Evolutionary conservation across 2,797 vertebrate species (phyloP).

Genomic region (Geotria australis): DNA sequence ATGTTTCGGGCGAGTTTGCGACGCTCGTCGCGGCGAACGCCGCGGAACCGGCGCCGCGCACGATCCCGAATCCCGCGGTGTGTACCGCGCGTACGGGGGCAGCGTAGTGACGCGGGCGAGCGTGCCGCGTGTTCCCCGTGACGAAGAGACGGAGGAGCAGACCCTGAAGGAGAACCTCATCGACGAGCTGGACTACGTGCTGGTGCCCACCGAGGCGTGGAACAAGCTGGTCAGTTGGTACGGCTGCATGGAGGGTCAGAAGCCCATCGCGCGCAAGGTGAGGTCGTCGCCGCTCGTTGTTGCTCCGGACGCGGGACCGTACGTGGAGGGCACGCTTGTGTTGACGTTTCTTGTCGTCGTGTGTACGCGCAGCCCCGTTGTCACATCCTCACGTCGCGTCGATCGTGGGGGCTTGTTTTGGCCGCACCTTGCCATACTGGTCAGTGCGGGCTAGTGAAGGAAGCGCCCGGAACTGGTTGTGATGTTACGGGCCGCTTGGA

Average conservation of each 20-base stretch:
- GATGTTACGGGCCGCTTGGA: too few relatives aligned
- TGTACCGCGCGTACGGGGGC: not conserved
- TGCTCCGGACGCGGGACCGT: too few relatives aligned
- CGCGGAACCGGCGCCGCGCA: too few relatives aligned
- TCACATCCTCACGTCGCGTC: not conserved
- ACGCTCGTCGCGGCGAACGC: too few relatives aligned
- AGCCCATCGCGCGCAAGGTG: slow-evolving; percentile 69
- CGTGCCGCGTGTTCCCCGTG: not conserved
- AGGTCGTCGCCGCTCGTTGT: slow-evolving; percentile 3
- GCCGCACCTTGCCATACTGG: too few relatives aligned
- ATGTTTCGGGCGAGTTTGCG: too few relatives aligned
- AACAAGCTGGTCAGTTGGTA: slow-evolving; percentile 64
- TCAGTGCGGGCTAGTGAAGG: too few relatives aligned
- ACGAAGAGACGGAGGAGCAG: slow-evolving; percentile 35
- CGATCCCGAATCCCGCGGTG: not conserved
- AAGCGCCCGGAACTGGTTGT: too few relatives aligned
- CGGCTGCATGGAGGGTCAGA: slow-evolving; percentile 44
- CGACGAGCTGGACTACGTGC: slow-evolving; percentile 70
- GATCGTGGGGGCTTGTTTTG: too few relatives aligned
- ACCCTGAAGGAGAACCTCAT: slow-evolving; percentile 71
- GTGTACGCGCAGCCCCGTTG: not conserved
- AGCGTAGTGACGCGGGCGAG: too few relatives aligned
- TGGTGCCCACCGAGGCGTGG: slow-evolving; percentile 72
- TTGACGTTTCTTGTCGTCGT: not conserved
- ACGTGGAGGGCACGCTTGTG: too few relatives aligned